phyloP scores from a whole-genome alignment of 2,113 vertebrate genomes.

The Pygathrix nemaeus region DNA sequence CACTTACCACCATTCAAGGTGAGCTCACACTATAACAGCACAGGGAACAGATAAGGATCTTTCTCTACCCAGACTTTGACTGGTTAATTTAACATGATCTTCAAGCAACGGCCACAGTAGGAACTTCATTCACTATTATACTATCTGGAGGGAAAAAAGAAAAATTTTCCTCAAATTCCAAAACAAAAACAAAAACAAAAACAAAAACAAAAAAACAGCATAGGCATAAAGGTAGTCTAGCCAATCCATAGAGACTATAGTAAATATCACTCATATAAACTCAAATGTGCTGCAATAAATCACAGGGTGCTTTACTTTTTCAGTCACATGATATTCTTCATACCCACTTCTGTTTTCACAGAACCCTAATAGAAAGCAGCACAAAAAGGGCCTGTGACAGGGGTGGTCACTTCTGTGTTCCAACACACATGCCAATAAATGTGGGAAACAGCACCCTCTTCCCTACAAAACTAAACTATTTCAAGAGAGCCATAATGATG shows the following conservation, averaged over 20 bases:
- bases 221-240: not conserved
- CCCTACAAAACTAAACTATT: not conserved
- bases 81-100: not conserved
- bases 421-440: not conserved
- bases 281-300: not conserved
- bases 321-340: not conserved
- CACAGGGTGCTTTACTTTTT: not conserved
- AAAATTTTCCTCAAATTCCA: not conserved
- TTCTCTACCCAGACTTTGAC: not conserved
- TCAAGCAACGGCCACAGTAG: not conserved
- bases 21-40: not conserved
- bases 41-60: not conserved
- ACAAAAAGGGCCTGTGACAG: rapidly evolving
- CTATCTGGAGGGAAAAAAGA: not conserved
- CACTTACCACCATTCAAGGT: not conserved
- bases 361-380: not conserved
- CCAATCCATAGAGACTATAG: not conserved
- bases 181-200: too few relatives aligned
- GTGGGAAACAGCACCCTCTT: rapidly evolving
- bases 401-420: not conserved
- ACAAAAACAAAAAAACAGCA: not conserved
- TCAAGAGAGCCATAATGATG: not conserved
- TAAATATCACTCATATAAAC: not conserved
- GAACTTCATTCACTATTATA: not conserved
- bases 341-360: not conserved